These are phyloP conservation scores for Eptesicus fuscus DNA, from an alignment of 2,113 vertebrate genomes.

Conservation along the genomic window DNA sequence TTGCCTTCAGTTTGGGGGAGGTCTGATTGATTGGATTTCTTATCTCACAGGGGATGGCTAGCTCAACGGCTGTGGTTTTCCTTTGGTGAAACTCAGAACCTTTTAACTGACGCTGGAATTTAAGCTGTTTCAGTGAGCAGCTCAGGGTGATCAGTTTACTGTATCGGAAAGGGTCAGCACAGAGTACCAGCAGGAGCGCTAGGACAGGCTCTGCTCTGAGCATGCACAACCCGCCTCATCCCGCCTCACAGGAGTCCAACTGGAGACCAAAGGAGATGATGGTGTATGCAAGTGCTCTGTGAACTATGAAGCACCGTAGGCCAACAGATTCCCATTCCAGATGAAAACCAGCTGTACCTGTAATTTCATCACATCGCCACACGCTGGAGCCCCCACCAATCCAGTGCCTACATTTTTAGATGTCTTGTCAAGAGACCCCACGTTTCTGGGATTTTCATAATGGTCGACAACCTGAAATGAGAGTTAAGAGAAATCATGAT, in stretches of 20 bases:
- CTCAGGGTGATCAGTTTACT: not conserved
- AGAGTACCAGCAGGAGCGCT: not conserved
- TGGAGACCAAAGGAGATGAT: not conserved
- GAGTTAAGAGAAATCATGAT: not conserved
- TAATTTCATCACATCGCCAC: constrained; percentile 98
- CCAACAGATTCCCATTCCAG: not conserved
- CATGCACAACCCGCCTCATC: not conserved
- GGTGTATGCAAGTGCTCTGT: not conserved
- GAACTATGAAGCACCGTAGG: not conserved
- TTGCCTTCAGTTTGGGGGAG: not conserved
- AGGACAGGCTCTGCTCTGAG: not conserved
- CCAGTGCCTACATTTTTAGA: constrained; percentile 96
- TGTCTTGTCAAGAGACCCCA: constrained; percentile 92
- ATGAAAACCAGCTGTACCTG: constrained; percentile 83
- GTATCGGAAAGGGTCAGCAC: not conserved
- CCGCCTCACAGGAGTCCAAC: not conserved
- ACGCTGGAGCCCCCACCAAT: constrained; percentile 95
- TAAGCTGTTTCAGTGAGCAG: not conserved
- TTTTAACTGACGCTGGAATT: not conserved
- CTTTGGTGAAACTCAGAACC: not conserved
- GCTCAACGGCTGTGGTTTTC: not conserved
- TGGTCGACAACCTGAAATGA: constrained; percentile 94
- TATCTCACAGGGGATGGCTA: not conserved
- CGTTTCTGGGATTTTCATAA: constrained; percentile 97
- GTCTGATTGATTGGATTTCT: not conserved